Conservation (phyloP, 2,888 invertebrate genomes). For the Listrodromus nycthemerus region DNA sequence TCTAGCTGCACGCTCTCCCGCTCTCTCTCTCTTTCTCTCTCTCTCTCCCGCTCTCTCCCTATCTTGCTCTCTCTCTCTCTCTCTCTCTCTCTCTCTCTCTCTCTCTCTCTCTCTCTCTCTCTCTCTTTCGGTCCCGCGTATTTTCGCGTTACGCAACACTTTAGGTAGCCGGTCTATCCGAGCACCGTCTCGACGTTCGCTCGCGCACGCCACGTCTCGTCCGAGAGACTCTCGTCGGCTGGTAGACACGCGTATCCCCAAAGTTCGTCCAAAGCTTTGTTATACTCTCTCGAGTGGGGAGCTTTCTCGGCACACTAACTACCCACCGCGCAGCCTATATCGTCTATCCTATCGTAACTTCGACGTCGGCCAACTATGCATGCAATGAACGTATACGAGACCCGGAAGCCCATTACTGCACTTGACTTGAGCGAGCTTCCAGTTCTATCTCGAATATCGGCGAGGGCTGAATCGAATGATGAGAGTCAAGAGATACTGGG, state of each 20-base stretch:
- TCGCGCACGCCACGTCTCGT: constrained; percentile 28
- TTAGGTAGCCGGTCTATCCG: constrained; percentile 54
- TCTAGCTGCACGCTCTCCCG: constrained; percentile 70
- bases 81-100: constrained; percentile 67
- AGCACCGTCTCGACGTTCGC: neutral
- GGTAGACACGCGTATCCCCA: constrained; percentile 51
- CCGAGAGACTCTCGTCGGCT: constrained; percentile 54
- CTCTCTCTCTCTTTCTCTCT: too few relatives aligned
- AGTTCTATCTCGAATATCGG: neutral
- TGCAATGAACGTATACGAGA: constrained; percentile 24
- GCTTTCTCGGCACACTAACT: constrained; percentile 32
- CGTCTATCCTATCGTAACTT: constrained; percentile 18
- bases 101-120: constrained; percentile 67
- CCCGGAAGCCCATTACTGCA: constrained; percentile 58
- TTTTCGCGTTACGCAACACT: constrained; percentile 61
- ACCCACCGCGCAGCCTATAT: constrained; percentile 5
- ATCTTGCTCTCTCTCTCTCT: constrained; percentile 67
- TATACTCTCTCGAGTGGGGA: constrained; percentile 36
- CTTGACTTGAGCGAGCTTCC: constrained; percentile 10
- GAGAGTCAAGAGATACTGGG: neutral
- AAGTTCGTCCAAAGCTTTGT: constrained; percentile 70
- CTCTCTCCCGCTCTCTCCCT: too few relatives aligned
- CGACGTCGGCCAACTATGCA: constrained; percentile 41
- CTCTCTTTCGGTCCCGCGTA: constrained; percentile 45
- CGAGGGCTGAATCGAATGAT: neutral